Evolutionary conservation across 2,888 invertebrate genomes (phyloP).

Genomic region (Eurytoma californica): DNA sequence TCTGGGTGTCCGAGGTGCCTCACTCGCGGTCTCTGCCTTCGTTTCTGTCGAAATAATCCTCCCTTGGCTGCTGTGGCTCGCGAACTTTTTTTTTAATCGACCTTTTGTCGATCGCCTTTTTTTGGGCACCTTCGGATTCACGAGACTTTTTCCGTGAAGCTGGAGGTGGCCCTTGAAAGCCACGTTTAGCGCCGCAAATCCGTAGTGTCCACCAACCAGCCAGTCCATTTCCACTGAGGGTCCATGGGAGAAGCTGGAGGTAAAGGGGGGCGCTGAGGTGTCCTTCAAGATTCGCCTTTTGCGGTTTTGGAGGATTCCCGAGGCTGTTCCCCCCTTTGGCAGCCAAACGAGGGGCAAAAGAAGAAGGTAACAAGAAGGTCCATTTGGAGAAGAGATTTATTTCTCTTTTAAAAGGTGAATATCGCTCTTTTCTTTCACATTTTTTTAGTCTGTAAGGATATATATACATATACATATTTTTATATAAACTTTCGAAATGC

Average conservation of each 20-base stretch:
- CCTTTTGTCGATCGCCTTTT: conserved; percentile 1
- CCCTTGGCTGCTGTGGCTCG: conserved; percentile 52
- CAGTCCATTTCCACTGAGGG: conserved; percentile 1
- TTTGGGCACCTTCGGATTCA: not conserved
- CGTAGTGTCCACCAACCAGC: conserved; percentile 30
- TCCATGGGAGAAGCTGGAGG: not conserved
- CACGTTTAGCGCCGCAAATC: conserved; percentile 44
- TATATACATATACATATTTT: not conserved
- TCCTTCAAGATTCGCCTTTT: conserved; percentile 51
- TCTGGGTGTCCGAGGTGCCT: conserved; percentile 12
- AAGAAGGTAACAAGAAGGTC: conserved; percentile 53
- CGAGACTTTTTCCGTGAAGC: conserved; percentile 47
- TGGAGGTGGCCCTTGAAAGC: not conserved
- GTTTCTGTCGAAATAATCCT: not conserved
- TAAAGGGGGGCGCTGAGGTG: not conserved
- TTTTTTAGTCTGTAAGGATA: conserved; percentile 31
- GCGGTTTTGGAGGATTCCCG: conserved; percentile 44
- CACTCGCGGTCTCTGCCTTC: not conserved
- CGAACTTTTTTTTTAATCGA: conserved; percentile 29
- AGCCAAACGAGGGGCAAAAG: conserved; percentile 3
- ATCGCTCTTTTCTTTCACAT: conserved; percentile 33
- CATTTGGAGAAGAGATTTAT: not conserved
- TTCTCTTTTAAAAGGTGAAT: conserved; percentile 52
- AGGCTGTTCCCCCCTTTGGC: not conserved
- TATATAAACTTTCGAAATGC: conserved; percentile 15